phyloP scores from a whole-genome alignment of 2,113 vertebrate species.

The Tupaia chinensis region DNA sequence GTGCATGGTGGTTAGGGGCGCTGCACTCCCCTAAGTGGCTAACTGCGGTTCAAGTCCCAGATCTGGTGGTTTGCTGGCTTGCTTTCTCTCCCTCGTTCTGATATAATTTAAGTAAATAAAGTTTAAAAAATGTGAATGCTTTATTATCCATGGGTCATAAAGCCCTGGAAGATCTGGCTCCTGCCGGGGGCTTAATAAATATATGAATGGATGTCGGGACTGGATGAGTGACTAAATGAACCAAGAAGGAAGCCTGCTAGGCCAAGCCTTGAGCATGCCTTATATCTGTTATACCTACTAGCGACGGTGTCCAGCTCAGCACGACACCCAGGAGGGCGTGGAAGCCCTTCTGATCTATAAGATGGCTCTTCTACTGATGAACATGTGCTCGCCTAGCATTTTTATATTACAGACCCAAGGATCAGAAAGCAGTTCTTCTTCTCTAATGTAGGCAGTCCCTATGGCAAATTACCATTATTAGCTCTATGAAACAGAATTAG shows the following conservation, averaged over 20 bases:
- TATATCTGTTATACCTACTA: background rate
- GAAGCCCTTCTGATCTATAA: background rate
- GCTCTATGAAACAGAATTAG: background rate
- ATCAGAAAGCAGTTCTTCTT: background rate
- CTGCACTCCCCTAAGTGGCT: no score
- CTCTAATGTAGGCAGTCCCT: background rate
- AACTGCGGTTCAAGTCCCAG: no score
- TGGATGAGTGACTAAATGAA: background rate
- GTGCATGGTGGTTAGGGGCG: no score
- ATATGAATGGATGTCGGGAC: background rate
- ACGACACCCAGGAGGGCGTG: background rate
- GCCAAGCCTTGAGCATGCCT: background rate
- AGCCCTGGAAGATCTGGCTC: background rate
- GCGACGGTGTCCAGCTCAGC: background rate
- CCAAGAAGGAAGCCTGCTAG: background rate
- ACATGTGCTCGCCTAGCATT: background rate
- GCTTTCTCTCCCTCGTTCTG: no score
- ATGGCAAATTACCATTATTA: background rate
- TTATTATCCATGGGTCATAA: background rate
- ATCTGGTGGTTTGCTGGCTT: no score
- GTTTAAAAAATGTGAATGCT: background rate
- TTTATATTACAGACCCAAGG: background rate
- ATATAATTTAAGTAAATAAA: no score
- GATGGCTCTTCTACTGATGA: background rate
- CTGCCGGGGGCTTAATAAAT: background rate